Base-by-base conservation (phyloP, 2,797 vertebrate genomes). In the Gymnothorax javanicus region DNA sequence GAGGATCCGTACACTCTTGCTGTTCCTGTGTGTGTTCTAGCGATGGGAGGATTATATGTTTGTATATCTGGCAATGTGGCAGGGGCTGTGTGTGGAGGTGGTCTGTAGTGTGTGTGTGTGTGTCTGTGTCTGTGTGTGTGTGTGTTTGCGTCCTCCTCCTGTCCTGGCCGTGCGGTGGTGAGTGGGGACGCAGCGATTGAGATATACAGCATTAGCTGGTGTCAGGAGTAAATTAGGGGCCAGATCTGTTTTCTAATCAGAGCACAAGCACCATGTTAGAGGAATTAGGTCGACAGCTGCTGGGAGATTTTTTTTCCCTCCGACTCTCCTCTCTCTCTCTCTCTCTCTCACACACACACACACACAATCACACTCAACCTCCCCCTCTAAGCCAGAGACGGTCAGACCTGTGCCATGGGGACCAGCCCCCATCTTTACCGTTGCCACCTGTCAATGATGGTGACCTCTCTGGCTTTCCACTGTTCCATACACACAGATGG, bases 231-330 rank as follows among this genome's bases (percentile, higher is more conserved):
- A 98, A 97, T 96, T 97, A 96, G 97, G 96, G 96, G 96, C 96
- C 96, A 97, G 97, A 97, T 97, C 97, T 97, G 97, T 98, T 98
- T 98, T 97, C 97, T 98, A 98, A 98, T 97, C 97, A 97, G 97
- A 97, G 97, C 97, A 98, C 97, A 97, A 97, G 97, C 97, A 96
- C 96, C 96, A 96, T 96, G 96, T 97, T 97, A 96, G 96, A 96
- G 96, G 97, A 98, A 98, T 98, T 97, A 98, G 96, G 97, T 95
- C 96, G 96, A 97, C 97, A 98, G 97, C 97, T 98, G 97, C 97
- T 97, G 94, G 94, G 95, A 94, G 93, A 91, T 94, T 94, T 94
- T 95, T 94, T 94, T 94, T 91, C 83, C 69, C 87, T 67, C 84
- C 56, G 20, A 73, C 84, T 33, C 84, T 85, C 84, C 69, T 59